These are phyloP conservation scores for Platycheirus albimanus DNA, from an alignment of 2,888 invertebrate species.

Conservation along the genomic window DNA sequence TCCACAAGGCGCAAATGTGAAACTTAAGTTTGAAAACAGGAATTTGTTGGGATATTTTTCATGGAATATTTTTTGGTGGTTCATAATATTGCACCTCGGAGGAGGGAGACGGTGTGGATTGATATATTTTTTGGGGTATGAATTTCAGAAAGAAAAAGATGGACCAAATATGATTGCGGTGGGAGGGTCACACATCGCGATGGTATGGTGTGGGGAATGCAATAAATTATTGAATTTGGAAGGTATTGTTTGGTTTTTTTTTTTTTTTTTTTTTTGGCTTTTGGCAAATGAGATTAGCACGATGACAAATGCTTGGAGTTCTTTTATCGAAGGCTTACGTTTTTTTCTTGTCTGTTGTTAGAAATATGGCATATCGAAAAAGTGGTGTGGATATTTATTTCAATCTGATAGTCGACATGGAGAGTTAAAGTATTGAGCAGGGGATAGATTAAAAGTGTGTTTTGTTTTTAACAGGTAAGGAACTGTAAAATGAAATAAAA, in stretches of 20 bases:
- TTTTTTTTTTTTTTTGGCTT: not conserved
- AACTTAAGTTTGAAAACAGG: not conserved
- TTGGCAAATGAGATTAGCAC: slow-evolving; percentile 69
- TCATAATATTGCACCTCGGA: slow-evolving; percentile 52
- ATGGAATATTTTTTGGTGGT: slow-evolving; percentile 53
- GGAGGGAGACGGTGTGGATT: no score
- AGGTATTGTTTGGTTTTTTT: slow-evolving; percentile 29
- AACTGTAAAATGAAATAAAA: no score
- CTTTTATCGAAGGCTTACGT: not conserved
- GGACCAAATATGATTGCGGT: slow-evolving; percentile 68
- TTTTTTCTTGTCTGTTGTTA: slow-evolving; percentile 12
- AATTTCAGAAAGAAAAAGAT: slow-evolving; percentile 55
- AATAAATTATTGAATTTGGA: slow-evolving; percentile 63
- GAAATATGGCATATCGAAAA: slow-evolving; percentile 15
- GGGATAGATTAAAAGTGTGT: no score
- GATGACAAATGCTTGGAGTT: slow-evolving; percentile 63
- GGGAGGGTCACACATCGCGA: slow-evolving; percentile 58
- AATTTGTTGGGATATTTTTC: slow-evolving; percentile 61
- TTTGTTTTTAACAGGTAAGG: no score
- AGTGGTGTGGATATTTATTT: slow-evolving; percentile 32
- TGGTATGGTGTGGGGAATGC: slow-evolving; percentile 49
- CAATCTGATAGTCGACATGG: slow-evolving; percentile 51
- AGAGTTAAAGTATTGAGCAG: not conserved
- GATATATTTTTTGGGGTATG: slow-evolving; percentile 33
- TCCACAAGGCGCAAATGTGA: slow-evolving; percentile 55